phyloP scores from a whole-genome alignment of 2,888 invertebrate genomes.

The Megalurothrips usitatus region DNA sequence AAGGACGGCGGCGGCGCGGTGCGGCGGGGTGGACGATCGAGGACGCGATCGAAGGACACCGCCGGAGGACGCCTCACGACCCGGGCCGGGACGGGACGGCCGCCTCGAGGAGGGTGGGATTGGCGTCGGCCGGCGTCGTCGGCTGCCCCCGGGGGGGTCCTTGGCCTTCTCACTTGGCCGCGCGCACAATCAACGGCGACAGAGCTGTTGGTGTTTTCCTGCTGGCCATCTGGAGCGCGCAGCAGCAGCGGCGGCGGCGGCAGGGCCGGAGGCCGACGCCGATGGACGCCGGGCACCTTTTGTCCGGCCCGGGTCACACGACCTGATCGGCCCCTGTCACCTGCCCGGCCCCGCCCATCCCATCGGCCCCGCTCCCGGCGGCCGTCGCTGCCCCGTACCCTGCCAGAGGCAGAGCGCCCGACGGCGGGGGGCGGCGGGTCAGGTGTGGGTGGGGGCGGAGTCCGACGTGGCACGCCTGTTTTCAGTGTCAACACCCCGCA shows the following conservation, averaged over 20 bases:
- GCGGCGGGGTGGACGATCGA: not conserved
- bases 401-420: not conserved
- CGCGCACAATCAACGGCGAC: slow-evolving; percentile 18
- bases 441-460: not conserved
- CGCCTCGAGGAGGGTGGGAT: not conserved
- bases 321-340: no score
- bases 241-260: not conserved
- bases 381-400: not conserved
- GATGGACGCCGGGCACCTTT: no score
- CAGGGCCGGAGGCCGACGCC: not conserved
- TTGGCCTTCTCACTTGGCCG: slow-evolving; percentile 14
- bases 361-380: not conserved
- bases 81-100: not conserved
- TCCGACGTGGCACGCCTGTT: not conserved
- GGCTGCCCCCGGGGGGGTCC: not conserved
- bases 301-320: no score
- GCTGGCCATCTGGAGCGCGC: not conserved
- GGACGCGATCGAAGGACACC: not conserved
- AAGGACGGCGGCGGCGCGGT: not conserved
- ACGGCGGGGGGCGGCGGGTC: not conserved
- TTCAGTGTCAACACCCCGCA: not conserved
- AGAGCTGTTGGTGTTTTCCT: not conserved
- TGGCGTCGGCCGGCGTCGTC: not conserved
- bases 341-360: no score
- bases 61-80: no score